phyloP scores from a whole-genome alignment of 2,888 invertebrate genomes.

The Dynastes maya region DNA sequence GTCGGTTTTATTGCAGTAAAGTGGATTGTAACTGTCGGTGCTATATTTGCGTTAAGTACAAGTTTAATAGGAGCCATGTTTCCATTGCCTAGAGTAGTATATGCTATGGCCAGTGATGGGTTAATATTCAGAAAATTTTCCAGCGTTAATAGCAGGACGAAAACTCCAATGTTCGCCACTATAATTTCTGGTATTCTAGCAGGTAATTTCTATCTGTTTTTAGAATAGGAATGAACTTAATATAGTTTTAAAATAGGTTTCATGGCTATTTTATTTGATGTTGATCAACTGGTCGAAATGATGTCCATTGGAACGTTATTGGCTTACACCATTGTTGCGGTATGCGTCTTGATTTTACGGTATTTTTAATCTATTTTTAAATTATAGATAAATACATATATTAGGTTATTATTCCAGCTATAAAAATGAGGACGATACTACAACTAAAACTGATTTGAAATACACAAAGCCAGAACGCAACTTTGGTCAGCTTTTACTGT shows the following conservation, averaged over 20 bases:
- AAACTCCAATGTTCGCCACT: slow-evolving; percentile 87
- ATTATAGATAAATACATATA: too few species aligned
- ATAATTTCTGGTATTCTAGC: slow-evolving; percentile 83
- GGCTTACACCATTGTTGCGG: slow-evolving; percentile 93
- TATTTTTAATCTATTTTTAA: slow-evolving; percentile 66
- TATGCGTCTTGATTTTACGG: slow-evolving; percentile 90
- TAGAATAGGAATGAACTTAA: neutral
- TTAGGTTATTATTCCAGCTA: slow-evolving; percentile 23
- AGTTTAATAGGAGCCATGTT: slow-evolving; percentile 91
- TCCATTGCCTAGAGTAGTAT: slow-evolving; percentile 89
- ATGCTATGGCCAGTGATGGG: slow-evolving; percentile 93
- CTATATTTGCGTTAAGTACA: slow-evolving; percentile 92
- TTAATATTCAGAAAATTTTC: slow-evolving; percentile 84
- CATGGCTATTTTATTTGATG: slow-evolving; percentile 91
- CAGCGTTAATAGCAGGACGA: slow-evolving; percentile 80
- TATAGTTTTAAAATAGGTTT: slow-evolving; percentile 72
- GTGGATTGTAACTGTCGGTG: slow-evolving; percentile 93
- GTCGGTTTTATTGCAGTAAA: slow-evolving; percentile 85
- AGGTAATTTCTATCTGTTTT: slow-evolving; percentile 69
- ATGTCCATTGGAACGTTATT: slow-evolving; percentile 95
- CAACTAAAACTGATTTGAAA: slow-evolving; percentile 28
- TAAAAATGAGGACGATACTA: neutral
- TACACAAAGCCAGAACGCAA: slow-evolving; percentile 36
- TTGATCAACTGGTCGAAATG: slow-evolving; percentile 94
- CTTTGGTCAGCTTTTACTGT: slow-evolving; percentile 55